Conservation (phyloP, 2,888 invertebrate genomes). For the Lithophane ornitopus region DNA sequence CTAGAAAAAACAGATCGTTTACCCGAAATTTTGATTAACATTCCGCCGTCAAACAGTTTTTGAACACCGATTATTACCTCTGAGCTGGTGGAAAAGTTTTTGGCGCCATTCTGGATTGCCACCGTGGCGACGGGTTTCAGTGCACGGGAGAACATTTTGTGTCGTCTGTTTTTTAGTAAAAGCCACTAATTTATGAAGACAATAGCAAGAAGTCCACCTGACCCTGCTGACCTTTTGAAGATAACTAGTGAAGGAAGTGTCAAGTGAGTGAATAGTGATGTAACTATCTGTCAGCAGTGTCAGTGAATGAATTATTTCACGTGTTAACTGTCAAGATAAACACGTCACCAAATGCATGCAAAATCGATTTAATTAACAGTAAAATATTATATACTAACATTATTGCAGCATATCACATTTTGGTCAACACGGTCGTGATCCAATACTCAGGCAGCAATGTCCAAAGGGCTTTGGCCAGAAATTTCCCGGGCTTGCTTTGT, state of each 20-base stretch:
- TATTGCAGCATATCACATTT: not conserved
- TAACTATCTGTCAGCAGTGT: constrained; percentile 30
- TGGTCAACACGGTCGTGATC: not conserved
- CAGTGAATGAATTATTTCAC: constrained; percentile 35
- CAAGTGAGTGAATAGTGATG: constrained; percentile 42
- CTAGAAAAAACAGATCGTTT: constrained; percentile 82
- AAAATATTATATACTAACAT: not conserved
- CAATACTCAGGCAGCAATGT: not conserved
- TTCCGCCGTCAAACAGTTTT: constrained; percentile 5
- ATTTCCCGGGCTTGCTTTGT: not conserved
- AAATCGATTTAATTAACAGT: not conserved
- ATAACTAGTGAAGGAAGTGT: not conserved
- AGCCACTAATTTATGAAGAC: constrained; percentile 58
- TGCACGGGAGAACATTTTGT: constrained; percentile 92
- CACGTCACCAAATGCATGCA: constrained; percentile 34
- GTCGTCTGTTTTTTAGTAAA: constrained; percentile 52
- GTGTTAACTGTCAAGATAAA: constrained; percentile 25
- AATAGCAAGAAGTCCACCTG: constrained; percentile 69
- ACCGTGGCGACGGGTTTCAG: constrained; percentile 89
- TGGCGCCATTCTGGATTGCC: constrained; percentile 89
- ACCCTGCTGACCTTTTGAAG: constrained; percentile 83
- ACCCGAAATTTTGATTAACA: constrained; percentile 14
- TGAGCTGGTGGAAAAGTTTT: constrained; percentile 91
- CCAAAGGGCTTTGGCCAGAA: no score
- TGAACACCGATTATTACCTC: constrained; percentile 82